A percentile compares a stretch with the other conserved stretches of the same genome.
Conservation (phyloP, 2,113 vertebrate species). For the Salminus brasiliensis region DNA sequence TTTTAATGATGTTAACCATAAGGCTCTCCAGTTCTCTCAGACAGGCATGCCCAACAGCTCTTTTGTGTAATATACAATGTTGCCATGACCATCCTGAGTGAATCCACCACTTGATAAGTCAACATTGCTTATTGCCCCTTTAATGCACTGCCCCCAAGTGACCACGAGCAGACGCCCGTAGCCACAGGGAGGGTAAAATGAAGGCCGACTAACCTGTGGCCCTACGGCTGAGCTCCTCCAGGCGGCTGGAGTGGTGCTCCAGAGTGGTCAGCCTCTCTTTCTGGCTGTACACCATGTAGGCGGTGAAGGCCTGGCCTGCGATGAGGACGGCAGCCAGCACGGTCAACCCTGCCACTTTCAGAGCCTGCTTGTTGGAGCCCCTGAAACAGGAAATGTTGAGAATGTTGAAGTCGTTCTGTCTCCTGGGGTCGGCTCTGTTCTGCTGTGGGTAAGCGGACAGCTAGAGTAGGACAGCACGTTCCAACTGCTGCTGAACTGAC, state of each 20-base stretch:
- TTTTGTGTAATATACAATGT: too few relatives aligned
- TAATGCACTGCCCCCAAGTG: background rate
- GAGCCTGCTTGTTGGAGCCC: slow-evolving; percentile 64
- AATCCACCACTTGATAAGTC: too few relatives aligned
- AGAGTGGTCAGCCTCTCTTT: slow-evolving; percentile 80
- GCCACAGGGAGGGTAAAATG: background rate
- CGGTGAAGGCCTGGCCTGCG: slow-evolving; percentile 85
- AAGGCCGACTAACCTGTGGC: slow-evolving; percentile 67
- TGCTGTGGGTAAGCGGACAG: too few relatives aligned
- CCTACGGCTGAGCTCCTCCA: slow-evolving; percentile 78
- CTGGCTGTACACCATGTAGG: slow-evolving; percentile 85
- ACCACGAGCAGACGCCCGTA: background rate
- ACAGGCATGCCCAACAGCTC: too few relatives aligned
- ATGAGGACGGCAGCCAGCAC: slow-evolving; percentile 86
- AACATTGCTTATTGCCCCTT: background rate
- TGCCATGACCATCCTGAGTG: too few relatives aligned
- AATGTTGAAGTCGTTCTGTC: background rate
- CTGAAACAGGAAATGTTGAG: slow-evolving; percentile 46
- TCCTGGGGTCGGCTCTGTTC: background rate
- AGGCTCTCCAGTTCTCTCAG: background rate
- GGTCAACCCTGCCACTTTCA: slow-evolving; percentile 77
- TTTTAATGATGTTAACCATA: background rate
- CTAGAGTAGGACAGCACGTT: too few relatives aligned
- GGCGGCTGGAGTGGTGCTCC: slow-evolving; percentile 70
- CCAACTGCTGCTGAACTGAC: too few relatives aligned